These are phyloP conservation scores for Brachionus calyciflorus DNA, from an alignment of 1,140 invertebrate species.

Conservation along the genomic window DNA sequence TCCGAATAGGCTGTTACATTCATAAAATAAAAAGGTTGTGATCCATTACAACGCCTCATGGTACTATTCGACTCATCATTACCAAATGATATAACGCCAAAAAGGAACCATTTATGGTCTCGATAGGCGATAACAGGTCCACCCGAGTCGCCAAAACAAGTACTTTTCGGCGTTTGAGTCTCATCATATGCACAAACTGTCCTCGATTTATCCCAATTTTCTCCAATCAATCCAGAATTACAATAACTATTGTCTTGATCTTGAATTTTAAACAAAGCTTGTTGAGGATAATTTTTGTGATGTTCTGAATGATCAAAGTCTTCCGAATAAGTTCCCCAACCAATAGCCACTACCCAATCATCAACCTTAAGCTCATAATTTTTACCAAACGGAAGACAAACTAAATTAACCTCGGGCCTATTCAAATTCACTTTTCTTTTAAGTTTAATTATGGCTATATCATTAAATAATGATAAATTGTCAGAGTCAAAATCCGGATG, in stretches of 20 bases:
- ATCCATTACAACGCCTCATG: constrained; percentile 2
- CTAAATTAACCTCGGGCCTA: constrained; percentile 37
- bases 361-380: neutral
- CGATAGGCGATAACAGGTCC: constrained; percentile 21
- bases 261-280: constrained; percentile 34
- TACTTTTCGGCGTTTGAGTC: neutral
- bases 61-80: constrained; percentile 8
- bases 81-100: constrained; percentile 45
- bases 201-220: constrained; percentile 24
- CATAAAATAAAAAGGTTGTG: constrained; percentile 41
- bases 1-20: constrained; percentile 20
- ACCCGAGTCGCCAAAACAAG: constrained; percentile 43
- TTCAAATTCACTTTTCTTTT: constrained; percentile 27
- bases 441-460: constrained; percentile 31
- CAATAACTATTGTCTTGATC: neutral
- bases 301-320: constrained; percentile 5
- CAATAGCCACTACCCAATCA: constrained; percentile 37
- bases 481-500: constrained; percentile 17
- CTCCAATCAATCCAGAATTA: constrained; percentile 11
- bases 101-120: neutral
- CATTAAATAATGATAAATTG: neutral
- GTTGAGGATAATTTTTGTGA: constrained; percentile 4
- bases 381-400: constrained; percentile 37
- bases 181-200: constrained; percentile 26
- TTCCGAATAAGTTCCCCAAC: constrained; percentile 42